A percentile compares a stretch with the other conserved stretches of the same genome.
phyloP scores from a whole-genome alignment of 1,140 invertebrate species.

The Aporrectodea caliginosa region DNA sequence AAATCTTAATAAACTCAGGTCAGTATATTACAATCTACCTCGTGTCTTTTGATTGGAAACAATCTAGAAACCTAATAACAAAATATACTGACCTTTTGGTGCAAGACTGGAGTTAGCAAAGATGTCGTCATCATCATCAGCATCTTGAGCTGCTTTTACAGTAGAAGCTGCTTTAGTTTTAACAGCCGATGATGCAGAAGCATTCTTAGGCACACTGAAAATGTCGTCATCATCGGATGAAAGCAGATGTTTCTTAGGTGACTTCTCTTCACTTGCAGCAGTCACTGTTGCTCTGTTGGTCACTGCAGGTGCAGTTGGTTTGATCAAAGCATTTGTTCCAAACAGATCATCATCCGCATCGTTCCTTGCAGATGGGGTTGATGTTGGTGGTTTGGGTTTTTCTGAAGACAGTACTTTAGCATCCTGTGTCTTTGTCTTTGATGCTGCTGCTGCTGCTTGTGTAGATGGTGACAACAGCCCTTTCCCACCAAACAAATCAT shows the following conservation, averaged over 20 bases:
- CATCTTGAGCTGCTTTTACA: not conserved
- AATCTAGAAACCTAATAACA: too few relatives aligned
- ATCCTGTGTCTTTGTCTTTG: not conserved
- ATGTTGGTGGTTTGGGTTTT: not conserved
- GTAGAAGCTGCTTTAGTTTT: not conserved
- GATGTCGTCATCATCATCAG: not conserved
- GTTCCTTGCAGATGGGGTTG: too few relatives aligned
- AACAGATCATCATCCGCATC: not conserved
- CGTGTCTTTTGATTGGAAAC: too few relatives aligned
- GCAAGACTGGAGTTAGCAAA: not conserved
- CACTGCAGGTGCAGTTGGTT: not conserved
- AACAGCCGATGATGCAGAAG: not conserved
- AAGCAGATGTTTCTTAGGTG: not conserved
- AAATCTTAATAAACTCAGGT: too few relatives aligned
- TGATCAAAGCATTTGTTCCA: not conserved
- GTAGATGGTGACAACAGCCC: not conserved
- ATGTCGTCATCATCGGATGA: not conserved
- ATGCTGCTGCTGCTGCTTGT: not conserved
- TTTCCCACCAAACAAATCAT: not conserved
- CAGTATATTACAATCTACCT: too few relatives aligned
- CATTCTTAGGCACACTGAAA: not conserved
- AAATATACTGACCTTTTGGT: not conserved
- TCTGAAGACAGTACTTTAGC: not conserved
- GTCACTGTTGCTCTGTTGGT: not conserved
- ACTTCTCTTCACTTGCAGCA: not conserved